Evolutionary conservation across 2,888 invertebrate species (phyloP).

Genomic region (Timema cristinae): DNA sequence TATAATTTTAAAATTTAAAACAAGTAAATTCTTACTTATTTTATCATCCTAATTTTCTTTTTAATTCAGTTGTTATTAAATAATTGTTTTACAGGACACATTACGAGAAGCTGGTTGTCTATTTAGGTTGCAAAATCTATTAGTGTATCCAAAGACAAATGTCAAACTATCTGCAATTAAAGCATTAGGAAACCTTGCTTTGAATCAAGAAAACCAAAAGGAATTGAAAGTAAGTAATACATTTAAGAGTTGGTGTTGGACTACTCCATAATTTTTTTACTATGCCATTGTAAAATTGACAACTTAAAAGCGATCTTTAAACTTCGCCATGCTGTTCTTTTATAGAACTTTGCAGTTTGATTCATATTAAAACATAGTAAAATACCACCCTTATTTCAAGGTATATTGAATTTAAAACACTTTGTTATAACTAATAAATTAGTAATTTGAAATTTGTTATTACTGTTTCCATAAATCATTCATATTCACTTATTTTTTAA

Average conservation of each 20-base stretch:
- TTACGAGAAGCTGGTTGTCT: constrained; percentile 51
- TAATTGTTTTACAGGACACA: constrained; percentile 42
- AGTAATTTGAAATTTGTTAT: too few relatives aligned
- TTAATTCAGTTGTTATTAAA: not conserved
- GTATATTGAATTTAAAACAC: too few relatives aligned
- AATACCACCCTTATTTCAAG: too few relatives aligned
- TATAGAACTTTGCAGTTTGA: too few relatives aligned
- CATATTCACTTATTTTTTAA: too few relatives aligned
- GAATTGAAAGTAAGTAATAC: constrained; percentile 46
- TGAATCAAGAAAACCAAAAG: constrained; percentile 50
- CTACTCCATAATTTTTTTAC: constrained; percentile 3
- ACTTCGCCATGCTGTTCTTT: too few relatives aligned
- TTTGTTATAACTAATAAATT: too few relatives aligned
- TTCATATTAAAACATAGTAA: too few relatives aligned
- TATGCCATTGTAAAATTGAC: not conserved
- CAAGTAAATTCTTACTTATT: not conserved
- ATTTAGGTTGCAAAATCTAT: constrained; percentile 45
- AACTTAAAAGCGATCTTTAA: not conserved
- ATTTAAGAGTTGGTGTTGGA: not conserved
- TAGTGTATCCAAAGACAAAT: constrained; percentile 43
- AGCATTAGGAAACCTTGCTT: constrained; percentile 51
- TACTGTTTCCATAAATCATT: too few relatives aligned
- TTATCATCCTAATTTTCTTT: constrained; percentile 14
- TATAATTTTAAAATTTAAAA: not conserved
- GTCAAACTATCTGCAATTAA: constrained; percentile 46